Conservation (phyloP, 1,140 invertebrate genomes). For the Polyergus mexicanus region DNA sequence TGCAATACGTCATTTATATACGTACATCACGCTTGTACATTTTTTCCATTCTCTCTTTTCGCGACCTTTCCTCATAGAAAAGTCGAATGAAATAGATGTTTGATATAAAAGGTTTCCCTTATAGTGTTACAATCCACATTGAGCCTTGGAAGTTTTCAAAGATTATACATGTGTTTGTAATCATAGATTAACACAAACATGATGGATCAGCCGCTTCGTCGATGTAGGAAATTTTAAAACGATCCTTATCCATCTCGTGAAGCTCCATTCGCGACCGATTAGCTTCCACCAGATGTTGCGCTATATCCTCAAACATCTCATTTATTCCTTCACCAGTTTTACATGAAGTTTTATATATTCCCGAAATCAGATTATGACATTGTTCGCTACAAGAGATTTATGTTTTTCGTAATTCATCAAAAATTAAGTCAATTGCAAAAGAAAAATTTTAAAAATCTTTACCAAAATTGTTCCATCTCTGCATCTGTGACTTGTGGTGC, state of each 20-base stretch:
- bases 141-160: conserved; percentile 42
- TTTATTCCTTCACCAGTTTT: conserved; percentile 95
- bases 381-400: conserved; percentile 90
- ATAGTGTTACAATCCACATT: conserved; percentile 7
- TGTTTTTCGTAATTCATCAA: conserved; percentile 25
- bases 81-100: conserved; percentile 41
- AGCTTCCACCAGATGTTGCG: conserved; percentile 91
- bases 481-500: conserved; percentile 93
- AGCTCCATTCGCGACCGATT: conserved; percentile 94
- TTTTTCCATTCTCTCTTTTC: neutral
- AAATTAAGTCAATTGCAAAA: conserved; percentile 5
- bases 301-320: conserved; percentile 97
- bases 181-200: conserved; percentile 88
- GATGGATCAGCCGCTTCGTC: conserved; percentile 89
- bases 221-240: conserved; percentile 91
- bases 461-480: conserved; percentile 97
- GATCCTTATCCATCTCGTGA: conserved; percentile 92
- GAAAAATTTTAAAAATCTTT: conserved; percentile 56
- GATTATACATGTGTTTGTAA: conserved; percentile 3
- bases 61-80: conserved; percentile 61
- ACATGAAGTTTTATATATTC: conserved; percentile 96
- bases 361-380: conserved; percentile 96
- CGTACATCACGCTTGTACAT: conserved; percentile 1
- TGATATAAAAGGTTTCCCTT: conserved; percentile 53
- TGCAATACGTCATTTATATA: neutral